Evolutionary conservation across 2,797 vertebrate species (phyloP).

Genomic region (Phataginus tricuspis): DNA sequence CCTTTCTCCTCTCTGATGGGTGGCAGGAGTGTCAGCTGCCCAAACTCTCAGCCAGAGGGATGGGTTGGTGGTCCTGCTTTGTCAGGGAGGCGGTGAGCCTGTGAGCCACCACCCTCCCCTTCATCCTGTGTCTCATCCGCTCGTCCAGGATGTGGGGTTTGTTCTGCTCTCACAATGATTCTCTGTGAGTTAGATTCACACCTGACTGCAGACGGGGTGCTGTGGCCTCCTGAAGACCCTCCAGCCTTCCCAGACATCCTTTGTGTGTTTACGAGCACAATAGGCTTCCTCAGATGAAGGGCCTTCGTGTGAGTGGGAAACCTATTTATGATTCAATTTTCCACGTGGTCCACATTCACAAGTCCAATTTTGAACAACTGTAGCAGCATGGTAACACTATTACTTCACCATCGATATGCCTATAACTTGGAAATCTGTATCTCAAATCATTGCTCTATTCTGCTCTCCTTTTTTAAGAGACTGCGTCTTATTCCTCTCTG

Average conservation of each 20-base stretch:
- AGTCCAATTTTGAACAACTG: not conserved
- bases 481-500: not conserved
- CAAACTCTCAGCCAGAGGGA: not conserved
- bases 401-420: not conserved
- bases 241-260: not conserved
- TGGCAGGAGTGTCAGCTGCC: not conserved
- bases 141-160: not conserved
- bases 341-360: not conserved
- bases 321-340: not conserved
- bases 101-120: not conserved
- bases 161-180: not conserved
- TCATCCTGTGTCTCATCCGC: not conserved
- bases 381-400: not conserved
- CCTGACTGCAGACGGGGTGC: not conserved
- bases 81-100: not conserved
- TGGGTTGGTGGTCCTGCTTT: not conserved
- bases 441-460: not conserved
- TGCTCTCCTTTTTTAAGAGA: not conserved
- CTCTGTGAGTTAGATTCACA: too few species aligned
- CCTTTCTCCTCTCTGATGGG: not conserved
- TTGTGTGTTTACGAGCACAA: not conserved
- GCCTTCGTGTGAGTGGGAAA: not conserved
- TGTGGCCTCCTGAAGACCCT: not conserved
- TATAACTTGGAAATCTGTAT: not conserved
- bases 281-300: not conserved